Conservation (phyloP, 2,888 invertebrate species). For the Lysandra coridon region DNA sequence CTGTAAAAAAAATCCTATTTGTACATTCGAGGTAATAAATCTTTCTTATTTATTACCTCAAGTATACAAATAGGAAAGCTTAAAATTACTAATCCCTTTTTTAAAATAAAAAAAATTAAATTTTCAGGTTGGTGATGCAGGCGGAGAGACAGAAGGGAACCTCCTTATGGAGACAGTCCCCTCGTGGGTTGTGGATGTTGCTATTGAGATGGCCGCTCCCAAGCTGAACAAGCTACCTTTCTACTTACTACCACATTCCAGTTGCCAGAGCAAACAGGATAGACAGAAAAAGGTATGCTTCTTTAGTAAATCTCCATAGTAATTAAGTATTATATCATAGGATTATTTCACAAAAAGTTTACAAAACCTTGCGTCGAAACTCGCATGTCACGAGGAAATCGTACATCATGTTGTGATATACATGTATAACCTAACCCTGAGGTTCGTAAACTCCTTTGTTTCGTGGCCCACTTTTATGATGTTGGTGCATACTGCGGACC, state of each 20-base stretch:
- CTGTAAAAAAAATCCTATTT: neutral
- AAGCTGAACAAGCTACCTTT: slow-evolving; percentile 98
- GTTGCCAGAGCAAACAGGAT: slow-evolving; percentile 85
- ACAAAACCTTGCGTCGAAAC: too few relatives aligned
- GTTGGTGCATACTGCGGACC: too few relatives aligned
- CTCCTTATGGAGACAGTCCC: slow-evolving; percentile 96
- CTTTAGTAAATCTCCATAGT: neutral
- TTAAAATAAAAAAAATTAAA: neutral
- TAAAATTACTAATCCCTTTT: neutral
- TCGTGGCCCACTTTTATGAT: too few relatives aligned
- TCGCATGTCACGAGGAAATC: too few relatives aligned
- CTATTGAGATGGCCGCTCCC: slow-evolving; percentile 95
- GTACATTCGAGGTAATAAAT: too few relatives aligned
- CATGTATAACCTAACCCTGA: too few relatives aligned
- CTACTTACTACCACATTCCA: slow-evolving; percentile 96
- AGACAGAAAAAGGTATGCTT: slow-evolving; percentile 87
- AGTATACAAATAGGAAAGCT: neutral
- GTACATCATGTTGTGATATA: too few relatives aligned
- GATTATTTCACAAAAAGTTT: too few relatives aligned
- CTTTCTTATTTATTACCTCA: neutral
- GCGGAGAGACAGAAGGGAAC: slow-evolving; percentile 95
- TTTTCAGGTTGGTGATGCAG: slow-evolving; percentile 90
- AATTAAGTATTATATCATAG: too few relatives aligned
- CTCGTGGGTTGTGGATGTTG: slow-evolving; percentile 96
- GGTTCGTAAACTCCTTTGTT: too few relatives aligned